Base-by-base conservation (phyloP, 2,888 invertebrate species). In the Macrosoma leucophasiata region DNA sequence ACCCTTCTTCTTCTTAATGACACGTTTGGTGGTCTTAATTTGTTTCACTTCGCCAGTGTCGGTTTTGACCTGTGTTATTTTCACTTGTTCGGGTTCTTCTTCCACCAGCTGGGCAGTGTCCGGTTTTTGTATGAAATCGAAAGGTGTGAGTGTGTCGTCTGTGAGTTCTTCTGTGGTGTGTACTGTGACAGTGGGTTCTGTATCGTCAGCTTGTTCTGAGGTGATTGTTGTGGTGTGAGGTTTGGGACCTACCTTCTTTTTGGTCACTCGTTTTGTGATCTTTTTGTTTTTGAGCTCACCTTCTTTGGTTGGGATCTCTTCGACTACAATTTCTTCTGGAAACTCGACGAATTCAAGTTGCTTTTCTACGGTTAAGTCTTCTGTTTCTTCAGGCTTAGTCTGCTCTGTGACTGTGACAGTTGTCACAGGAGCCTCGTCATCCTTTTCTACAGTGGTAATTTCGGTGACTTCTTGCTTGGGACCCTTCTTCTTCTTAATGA, bases 251-350 rank as follows among this genome's bases (percentile, higher is more conserved):
- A 53, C 46, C 27, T 55, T 59, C 39, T 58, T 61, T 36, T 60
- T 62, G 17, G 64, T 56, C 0, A 49, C 46, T n/a, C 62, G 48
- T 34, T 59, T 62, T 14, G 53, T 58, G 2, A 50, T 39, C 70
- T 31, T 71, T 51, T 56, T 69, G 28, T 41, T 55, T 56, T 18
- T 56, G 22, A 43, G 59, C 39, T 52, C 52, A 43, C 56, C 54
- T n/a, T 52, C 51, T 1, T 46, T 30, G 1, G 44, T 12, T 2
- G 59, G 54, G 1, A 66, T 46, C 33, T 79, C 76, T 4, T 58
- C 41, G 6, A 53, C 51, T 0, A 49, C 12, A 3, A 43, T 29
- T 33, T 52, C 14, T 1, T 4, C 15, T 9, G 10, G n/a, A n/a
- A n/a, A n/a, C n/a, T n/a, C n/a, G n/a, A 25, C 14, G 3, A 30